Evolutionary conservation across 1,140 invertebrate species (phyloP).

Genomic region (Muscidifurax raptorellus): DNA sequence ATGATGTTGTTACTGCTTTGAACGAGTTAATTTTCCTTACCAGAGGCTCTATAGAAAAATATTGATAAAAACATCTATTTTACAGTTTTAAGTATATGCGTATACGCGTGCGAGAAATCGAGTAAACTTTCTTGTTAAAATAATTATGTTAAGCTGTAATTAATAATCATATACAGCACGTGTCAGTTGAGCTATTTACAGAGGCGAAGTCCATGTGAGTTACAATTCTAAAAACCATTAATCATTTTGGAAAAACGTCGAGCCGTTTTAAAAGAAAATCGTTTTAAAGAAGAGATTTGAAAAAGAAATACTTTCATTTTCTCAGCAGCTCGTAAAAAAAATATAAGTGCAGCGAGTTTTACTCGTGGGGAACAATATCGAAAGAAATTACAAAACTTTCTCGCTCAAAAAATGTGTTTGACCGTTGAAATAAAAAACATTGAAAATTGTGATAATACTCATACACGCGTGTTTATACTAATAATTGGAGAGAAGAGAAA

Average conservation of each 20-base stretch:
- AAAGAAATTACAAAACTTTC: slow-evolving; percentile 5
- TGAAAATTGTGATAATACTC: background rate
- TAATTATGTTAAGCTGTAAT: too few relatives aligned
- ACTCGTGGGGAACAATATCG: background rate
- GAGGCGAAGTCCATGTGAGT: too few relatives aligned
- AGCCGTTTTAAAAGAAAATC: background rate
- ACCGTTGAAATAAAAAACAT: too few relatives aligned
- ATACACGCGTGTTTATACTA: background rate
- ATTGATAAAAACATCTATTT: too few relatives aligned
- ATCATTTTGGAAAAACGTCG: background rate
- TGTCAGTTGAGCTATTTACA: too few relatives aligned
- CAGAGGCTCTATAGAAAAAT: too few relatives aligned
- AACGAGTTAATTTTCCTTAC: too few relatives aligned
- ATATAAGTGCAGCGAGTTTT: background rate
- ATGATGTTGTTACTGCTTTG: too few relatives aligned
- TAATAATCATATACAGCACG: too few relatives aligned
- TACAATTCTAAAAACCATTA: slow-evolving; percentile 27
- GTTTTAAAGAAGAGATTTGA: background rate
- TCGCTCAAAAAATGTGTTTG: background rate
- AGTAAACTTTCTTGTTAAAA: too few relatives aligned
- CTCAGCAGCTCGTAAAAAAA: background rate
- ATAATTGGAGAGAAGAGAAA: background rate
- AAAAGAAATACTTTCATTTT: slow-evolving; percentile 36
- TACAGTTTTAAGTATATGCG: too few relatives aligned
- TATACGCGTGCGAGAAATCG: too few relatives aligned